Evolutionary conservation across 1,140 invertebrate genomes (phyloP).

Genomic region (Drosophila murphyi): DNA sequence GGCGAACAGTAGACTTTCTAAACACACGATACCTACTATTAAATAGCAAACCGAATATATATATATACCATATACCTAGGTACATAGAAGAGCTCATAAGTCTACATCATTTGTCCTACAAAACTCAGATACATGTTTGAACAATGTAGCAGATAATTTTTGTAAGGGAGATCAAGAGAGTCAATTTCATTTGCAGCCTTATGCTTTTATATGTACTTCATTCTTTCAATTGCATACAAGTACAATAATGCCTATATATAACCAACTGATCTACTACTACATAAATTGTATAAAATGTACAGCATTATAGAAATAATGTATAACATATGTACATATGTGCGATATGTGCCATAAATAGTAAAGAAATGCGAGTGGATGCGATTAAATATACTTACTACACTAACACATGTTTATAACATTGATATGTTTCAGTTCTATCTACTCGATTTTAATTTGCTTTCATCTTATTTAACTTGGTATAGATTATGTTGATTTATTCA

Average conservation of each 20-base stretch:
- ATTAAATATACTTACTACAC: not conserved
- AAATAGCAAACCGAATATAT: slow-evolving; percentile 29
- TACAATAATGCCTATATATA: slow-evolving; percentile 33
- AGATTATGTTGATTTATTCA: not conserved
- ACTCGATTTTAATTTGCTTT: not conserved
- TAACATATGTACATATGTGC: slow-evolving; percentile 76
- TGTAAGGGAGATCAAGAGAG: slow-evolving; percentile 14
- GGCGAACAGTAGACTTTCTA: slow-evolving; percentile 37
- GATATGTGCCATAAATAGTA: slow-evolving; percentile 74
- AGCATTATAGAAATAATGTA: slow-evolving; percentile 55
- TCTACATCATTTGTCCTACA: slow-evolving; percentile 7
- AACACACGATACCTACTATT: slow-evolving; percentile 43
- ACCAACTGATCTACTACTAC: slow-evolving; percentile 27
- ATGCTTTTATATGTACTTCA: slow-evolving; percentile 28
- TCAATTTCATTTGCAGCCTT: slow-evolving; percentile 73
- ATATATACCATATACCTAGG: not conserved
- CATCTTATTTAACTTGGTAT: not conserved
- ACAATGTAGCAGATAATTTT: not conserved
- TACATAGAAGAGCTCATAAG: not conserved
- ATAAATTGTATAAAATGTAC: slow-evolving; percentile 74
- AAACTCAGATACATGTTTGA: slow-evolving; percentile 15
- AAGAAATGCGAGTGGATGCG: not conserved
- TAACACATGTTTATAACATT: not conserved
- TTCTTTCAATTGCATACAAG: slow-evolving; percentile 21
- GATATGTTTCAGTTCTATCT: slow-evolving; percentile 3